Evolutionary conservation across 2,113 vertebrate species (phyloP), one percentile per base, ranked within the genome.

Genomic region (Heterotis niloticus): DNA sequence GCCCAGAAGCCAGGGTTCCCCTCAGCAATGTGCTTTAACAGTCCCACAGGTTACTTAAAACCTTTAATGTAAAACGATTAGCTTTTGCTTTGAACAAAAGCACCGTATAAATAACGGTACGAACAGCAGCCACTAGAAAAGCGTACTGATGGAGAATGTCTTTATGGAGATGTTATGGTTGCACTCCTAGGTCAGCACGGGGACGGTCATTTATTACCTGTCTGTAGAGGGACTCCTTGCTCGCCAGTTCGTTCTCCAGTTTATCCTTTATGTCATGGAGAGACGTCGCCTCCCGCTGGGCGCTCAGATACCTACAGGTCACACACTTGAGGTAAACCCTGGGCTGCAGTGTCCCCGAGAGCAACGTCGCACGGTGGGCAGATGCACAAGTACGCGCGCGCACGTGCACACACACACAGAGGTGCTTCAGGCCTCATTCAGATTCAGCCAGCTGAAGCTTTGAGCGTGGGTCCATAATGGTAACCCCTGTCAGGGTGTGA

Each of bases 261-360:
- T 96, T 97, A 85, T 98, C 96, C 76, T 97, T 98, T 81, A 94
- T 93, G 24, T 97, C 96, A 0, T 97, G 96, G 83, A 98, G 94
- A 79, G 96, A 98, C 1, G 96, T 98, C 79, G 96, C 92, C 90
- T 93, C 92, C 88, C 92, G 86, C 92, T 93, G 92, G 90, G 92
- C 92, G 13, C 92, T 92, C 79, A 93, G 89, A 87, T 93, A 93
- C 90, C 96, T 95, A 86, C 93, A 90, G 28, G 83, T 26, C 13
- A 82, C 70, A 78, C 60, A 79, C 83, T 80, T 26, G 28, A 5
- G 26, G 20, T 28, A 71, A 78, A 20, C 67, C 59, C 7, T 62
- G 67, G 26, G 16, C 54, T n/a, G 52, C 52, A 78, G 24, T 24
- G 77, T 60, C 56, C 54, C 66, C 26, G 26, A 75, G 74, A 34